Evolutionary conservation across 2,888 invertebrate genomes (phyloP).

Genomic region (Caradrina kadenii): DNA sequence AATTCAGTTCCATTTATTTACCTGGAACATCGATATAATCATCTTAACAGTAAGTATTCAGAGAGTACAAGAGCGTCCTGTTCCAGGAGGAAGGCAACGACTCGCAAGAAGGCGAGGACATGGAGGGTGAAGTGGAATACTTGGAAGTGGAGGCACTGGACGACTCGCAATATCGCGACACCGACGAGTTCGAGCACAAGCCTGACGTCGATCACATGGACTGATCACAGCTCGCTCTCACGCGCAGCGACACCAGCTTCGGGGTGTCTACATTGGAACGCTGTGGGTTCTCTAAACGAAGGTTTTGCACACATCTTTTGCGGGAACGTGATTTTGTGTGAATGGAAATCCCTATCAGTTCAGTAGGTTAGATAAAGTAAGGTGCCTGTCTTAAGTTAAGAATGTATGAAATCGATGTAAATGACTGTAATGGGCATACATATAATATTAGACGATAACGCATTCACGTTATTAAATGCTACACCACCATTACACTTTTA

Average conservation of each 20-base stretch:
- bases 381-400: neutral
- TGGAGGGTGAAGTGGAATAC: conserved; percentile 80
- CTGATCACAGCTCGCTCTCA: conserved; percentile 4
- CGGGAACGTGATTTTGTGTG: too few species aligned
- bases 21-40: too few species aligned
- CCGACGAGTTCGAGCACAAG: conserved; percentile 47
- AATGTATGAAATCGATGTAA: neutral
- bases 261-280: too few species aligned
- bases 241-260: too few species aligned
- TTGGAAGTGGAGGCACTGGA: conserved; percentile 84
- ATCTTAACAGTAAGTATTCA: too few species aligned
- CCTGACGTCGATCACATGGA: conserved; percentile 23
- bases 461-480: neutral
- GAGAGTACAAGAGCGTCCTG: too few species aligned
- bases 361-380: too few species aligned
- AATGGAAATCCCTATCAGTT: too few species aligned
- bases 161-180: conserved; percentile 66
- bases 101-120: conserved; percentile 54
- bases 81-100: conserved; percentile 58
- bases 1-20: too few species aligned
- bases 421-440: neutral
- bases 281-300: too few species aligned
- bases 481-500: neutral
- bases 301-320: too few species aligned
- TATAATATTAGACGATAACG: neutral